Conservation (phyloP, 2,113 vertebrate species). For the Thalassarche chlororhynchos region DNA sequence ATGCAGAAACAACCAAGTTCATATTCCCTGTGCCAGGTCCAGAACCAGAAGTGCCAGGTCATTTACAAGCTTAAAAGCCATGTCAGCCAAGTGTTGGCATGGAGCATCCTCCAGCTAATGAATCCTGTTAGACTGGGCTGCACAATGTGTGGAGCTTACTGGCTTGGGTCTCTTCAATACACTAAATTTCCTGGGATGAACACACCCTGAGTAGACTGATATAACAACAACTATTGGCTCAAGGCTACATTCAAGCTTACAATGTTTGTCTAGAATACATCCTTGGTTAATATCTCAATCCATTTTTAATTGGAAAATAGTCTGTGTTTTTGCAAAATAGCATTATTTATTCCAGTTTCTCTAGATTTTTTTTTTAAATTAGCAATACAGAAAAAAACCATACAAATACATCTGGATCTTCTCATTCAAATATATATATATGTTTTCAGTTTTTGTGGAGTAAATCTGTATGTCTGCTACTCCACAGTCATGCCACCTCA, state of each 20-base stretch:
- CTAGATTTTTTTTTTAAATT: neutral
- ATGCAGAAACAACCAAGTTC: neutral
- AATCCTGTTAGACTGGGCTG: neutral
- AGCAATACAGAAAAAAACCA: neutral
- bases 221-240: neutral
- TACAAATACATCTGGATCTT: neutral
- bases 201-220: neutral
- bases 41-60: neutral
- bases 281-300: neutral
- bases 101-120: neutral
- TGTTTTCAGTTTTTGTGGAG: neutral
- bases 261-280: neutral
- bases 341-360: neutral
- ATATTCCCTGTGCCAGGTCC: neutral
- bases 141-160: neutral
- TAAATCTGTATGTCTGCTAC: neutral
- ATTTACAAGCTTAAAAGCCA: neutral
- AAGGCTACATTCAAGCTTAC: neutral
- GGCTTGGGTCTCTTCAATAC: neutral
- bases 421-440: neutral
- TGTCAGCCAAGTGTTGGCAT: neutral
- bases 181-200: neutral
- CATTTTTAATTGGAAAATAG: neutral
- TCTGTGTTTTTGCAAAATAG: neutral
- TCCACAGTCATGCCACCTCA: neutral